phyloP scores from a whole-genome alignment of 2,888 invertebrate species.

The Lepidocyrtinus sp. region DNA sequence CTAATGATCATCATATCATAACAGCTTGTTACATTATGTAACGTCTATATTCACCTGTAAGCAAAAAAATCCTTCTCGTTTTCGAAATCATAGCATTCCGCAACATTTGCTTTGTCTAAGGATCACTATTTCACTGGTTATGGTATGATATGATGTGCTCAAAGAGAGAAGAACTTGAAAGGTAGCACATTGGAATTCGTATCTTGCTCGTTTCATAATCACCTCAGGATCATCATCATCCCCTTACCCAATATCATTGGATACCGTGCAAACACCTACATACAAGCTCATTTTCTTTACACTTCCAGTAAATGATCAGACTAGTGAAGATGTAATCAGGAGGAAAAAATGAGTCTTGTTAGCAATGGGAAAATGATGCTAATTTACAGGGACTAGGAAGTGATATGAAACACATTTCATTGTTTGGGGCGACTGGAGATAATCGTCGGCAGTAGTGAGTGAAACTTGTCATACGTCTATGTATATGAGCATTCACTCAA shows the following conservation, averaged over 20 bases:
- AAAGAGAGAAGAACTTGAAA: too few relatives aligned
- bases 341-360: slow-evolving; percentile 6
- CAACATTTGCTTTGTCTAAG: slow-evolving; percentile 41
- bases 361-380: slow-evolving; percentile 28
- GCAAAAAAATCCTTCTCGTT: neutral
- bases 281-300: slow-evolving; percentile 10
- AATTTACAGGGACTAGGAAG: slow-evolving; percentile 24
- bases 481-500: too few relatives aligned
- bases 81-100: slow-evolving; percentile 36
- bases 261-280: too few relatives aligned
- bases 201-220: too few relatives aligned
- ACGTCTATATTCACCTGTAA: neutral
- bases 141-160: too few relatives aligned
- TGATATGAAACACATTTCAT: too few relatives aligned
- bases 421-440: too few relatives aligned
- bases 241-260: too few relatives aligned
- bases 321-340: slow-evolving; percentile 11
- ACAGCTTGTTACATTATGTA: neutral
- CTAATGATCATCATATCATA: slow-evolving; percentile 12
- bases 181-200: too few relatives aligned
- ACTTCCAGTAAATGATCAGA: neutral
- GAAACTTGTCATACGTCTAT: too few relatives aligned
- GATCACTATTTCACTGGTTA: too few relatives aligned
- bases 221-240: neutral
- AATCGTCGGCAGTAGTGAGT: too few relatives aligned